Evolutionary conservation across 2,888 invertebrate species (phyloP), one percentile per base, ranked within the genome.

Genomic region (Drosophila silvestris): DNA sequence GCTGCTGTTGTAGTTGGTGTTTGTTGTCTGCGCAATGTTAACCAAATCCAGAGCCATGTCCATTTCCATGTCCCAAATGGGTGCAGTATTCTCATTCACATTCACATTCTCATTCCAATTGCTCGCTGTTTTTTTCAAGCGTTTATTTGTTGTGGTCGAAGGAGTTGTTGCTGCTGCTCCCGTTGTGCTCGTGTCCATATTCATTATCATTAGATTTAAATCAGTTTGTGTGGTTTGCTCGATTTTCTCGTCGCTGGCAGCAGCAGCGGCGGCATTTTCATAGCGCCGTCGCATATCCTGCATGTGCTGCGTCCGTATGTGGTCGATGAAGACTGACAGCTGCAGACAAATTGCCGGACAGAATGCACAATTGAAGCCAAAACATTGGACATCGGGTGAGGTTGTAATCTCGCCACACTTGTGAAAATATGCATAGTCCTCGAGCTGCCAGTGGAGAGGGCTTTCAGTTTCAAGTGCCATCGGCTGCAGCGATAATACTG

Each of bases 391-490:
- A 75, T 92, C 92, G 51, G 92, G 91, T 14, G 92, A 92, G 28
- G 85, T 84, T 22, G 92, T 92, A 30, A 92, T 91, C 82, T 91
- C 91, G n/a, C 92, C 92, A 66, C 92, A 92, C 65, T 92, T 91
- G 35, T 83, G 84, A 72, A 92, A 92, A 57, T 84, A 85, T 14
- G 91, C 80, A 69, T 84, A 92, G 64, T 92, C 92, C 69, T 91
- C 86, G 57, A 92, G 77, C 67, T 89, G 91, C 89, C 90, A 89
- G 44, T 80, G 82, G 33, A 72, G 54, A 28, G 81, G 59, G 22
- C 16, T 9, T 26, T 75, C 75, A 57, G 30, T 10, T 47, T 77
- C 79, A 32, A 75, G 44, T 10, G 57, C 28, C 19, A 74, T 30
- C 22, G 79, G 77, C 54, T 76, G 77, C 30, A 79, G 72, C 60